A percentile compares a stretch with the other conserved stretches of the same genome.
These are phyloP conservation scores for Masticophis lateralis DNA, from an alignment of 2,797 vertebrate species.

Conservation along the genomic window DNA sequence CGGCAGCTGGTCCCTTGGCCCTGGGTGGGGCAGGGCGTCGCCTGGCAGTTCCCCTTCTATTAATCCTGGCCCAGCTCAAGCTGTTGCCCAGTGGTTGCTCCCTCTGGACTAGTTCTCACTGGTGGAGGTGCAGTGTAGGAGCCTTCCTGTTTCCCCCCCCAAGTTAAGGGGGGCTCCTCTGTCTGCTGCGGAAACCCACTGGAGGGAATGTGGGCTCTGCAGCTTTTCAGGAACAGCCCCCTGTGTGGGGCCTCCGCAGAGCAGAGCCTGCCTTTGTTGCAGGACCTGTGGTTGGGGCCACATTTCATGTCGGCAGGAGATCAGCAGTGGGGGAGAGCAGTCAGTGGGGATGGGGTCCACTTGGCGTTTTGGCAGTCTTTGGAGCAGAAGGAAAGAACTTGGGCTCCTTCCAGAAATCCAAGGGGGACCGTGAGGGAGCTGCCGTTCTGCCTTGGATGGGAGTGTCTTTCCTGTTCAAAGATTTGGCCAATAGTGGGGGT, in stretches of 20 bases:
- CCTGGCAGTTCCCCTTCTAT: slow-evolving; percentile 1
- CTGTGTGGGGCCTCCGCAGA: background rate
- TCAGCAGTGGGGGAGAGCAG: background rate
- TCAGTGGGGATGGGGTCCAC: background rate
- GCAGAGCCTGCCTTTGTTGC: background rate
- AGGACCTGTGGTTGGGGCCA: background rate
- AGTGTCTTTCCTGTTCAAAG: background rate
- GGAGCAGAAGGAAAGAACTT: background rate
- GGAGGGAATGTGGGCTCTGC: background rate
- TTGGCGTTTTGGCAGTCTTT: background rate
- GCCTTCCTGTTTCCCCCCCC: background rate
- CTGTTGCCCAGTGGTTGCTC: background rate
- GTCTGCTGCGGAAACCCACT: background rate
- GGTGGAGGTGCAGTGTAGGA: background rate
- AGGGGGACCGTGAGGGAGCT: background rate
- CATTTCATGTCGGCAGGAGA: background rate
- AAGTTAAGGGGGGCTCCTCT: background rate
- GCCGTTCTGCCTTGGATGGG: background rate
- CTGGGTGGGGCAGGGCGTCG: slow-evolving; percentile 25
- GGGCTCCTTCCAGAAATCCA: background rate
- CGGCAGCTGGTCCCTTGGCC: background rate
- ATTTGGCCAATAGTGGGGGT: background rate
- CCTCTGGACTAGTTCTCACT: background rate
- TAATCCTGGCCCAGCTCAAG: slow-evolving; percentile 1
- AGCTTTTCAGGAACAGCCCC: background rate